Conservation (phyloP, 2,113 vertebrate genomes). For the Craseonycteris thonglongyai region DNA sequence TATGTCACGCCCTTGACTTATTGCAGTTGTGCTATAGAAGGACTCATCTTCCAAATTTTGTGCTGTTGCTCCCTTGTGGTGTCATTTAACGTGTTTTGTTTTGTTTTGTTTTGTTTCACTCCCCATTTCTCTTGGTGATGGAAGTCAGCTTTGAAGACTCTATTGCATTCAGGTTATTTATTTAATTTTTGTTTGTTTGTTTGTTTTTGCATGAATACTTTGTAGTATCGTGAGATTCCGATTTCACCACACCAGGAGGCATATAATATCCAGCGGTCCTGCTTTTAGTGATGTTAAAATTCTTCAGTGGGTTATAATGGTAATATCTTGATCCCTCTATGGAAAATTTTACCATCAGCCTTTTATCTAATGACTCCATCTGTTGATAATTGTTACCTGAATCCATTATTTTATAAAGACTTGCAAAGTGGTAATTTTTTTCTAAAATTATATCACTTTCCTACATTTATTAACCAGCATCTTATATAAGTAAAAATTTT, state of each 20-base stretch:
- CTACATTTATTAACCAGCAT: background rate
- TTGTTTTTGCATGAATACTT: background rate
- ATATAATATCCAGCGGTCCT: background rate
- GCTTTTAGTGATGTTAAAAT: background rate
- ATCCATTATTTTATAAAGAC: conserved; percentile 1
- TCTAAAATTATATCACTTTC: background rate
- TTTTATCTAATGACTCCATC: background rate
- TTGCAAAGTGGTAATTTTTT: background rate
- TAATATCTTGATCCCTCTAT: background rate
- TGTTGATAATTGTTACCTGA: background rate
- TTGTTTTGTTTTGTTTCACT: too few relatives aligned
- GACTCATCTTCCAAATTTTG: background rate
- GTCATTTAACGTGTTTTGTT: background rate
- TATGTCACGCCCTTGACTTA: background rate
- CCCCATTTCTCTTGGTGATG: background rate
- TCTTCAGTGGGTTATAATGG: background rate
- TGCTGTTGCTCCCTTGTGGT: background rate
- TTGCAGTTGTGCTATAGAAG: background rate
- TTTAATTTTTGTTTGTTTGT: background rate
- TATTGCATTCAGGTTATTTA: background rate
- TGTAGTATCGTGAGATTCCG: background rate
- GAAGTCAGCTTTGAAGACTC: background rate
- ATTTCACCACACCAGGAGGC: background rate
- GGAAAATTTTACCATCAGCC: conserved; percentile 7
- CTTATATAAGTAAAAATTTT: background rate